phyloP scores from a whole-genome alignment of 1,140 invertebrate species.

The Pseudomyrmex pallidus region DNA sequence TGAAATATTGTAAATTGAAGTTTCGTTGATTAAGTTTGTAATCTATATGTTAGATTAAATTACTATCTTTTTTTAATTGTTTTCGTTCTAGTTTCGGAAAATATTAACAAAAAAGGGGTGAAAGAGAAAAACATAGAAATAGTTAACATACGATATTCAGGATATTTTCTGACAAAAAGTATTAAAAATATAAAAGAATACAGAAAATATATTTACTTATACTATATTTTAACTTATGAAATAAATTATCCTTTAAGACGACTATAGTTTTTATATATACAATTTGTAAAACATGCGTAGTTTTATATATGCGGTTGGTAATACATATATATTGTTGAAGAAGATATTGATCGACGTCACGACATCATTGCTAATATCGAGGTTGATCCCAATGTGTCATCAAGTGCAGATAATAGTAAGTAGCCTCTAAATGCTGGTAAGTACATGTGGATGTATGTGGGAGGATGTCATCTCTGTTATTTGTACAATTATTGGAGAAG shows the following conservation, averaged over 20 bases:
- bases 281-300: neutral
- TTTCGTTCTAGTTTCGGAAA: neutral
- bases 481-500: constrained; percentile 15
- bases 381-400: constrained; percentile 28
- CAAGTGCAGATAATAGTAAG: constrained; percentile 15
- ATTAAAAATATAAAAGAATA: too few species aligned
- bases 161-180: too few species aligned
- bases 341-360: constrained; percentile 31
- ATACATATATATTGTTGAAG: neutral
- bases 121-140: neutral
- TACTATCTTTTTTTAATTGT: neutral
- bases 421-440: constrained; percentile 16
- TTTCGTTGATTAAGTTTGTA: neutral
- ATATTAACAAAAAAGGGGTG: neutral
- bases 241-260: neutral
- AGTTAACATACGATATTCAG: neutral
- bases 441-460: neutral
- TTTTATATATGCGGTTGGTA: neutral
- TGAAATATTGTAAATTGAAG: neutral
- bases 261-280: neutral
- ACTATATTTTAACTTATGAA: neutral
- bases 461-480: constrained; percentile 7
- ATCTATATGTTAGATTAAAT: neutral
- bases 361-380: constrained; percentile 30
- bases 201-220: neutral